A percentile compares a stretch with the other conserved stretches of the same genome.
Evolutionary conservation across 2,797 vertebrate genomes (phyloP).

Genomic region (Choloepus didactylus): DNA sequence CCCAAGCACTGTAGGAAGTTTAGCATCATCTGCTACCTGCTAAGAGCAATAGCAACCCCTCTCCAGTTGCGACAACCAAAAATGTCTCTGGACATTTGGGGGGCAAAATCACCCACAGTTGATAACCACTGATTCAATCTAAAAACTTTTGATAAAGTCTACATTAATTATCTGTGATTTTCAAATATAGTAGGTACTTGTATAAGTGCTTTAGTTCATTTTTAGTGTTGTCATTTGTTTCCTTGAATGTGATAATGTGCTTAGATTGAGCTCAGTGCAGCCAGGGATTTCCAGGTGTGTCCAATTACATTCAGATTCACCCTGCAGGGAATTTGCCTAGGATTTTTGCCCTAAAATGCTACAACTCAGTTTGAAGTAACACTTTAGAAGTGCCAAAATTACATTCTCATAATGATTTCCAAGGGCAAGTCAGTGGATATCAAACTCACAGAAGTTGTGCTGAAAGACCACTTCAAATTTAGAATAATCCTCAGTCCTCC

Average conservation of each 20-base stretch:
- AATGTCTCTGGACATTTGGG: neutral
- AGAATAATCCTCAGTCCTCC: neutral
- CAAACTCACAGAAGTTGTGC: neutral
- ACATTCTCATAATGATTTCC: neutral
- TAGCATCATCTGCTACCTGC: neutral
- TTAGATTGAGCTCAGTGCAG: neutral
- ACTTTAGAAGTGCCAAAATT: slow-evolving; percentile 4
- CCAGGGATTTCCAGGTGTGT: neutral
- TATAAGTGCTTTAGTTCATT: neutral
- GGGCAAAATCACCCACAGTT: neutral
- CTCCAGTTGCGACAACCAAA: neutral
- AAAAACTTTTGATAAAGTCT: neutral
- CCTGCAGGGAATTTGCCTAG: neutral
- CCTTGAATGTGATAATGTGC: neutral
- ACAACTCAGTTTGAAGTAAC: neutral
- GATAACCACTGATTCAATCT: neutral
- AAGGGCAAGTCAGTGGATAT: neutral
- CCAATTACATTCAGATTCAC: neutral
- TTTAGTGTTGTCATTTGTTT: neutral
- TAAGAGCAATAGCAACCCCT: too few species aligned
- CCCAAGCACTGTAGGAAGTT: neutral
- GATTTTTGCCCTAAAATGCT: neutral
- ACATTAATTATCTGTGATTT: neutral
- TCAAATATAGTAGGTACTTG: neutral
- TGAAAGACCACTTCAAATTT: neutral